Base-by-base conservation (phyloP, 2,797 vertebrate species). In the Eupleurogrammus muticus region DNA sequence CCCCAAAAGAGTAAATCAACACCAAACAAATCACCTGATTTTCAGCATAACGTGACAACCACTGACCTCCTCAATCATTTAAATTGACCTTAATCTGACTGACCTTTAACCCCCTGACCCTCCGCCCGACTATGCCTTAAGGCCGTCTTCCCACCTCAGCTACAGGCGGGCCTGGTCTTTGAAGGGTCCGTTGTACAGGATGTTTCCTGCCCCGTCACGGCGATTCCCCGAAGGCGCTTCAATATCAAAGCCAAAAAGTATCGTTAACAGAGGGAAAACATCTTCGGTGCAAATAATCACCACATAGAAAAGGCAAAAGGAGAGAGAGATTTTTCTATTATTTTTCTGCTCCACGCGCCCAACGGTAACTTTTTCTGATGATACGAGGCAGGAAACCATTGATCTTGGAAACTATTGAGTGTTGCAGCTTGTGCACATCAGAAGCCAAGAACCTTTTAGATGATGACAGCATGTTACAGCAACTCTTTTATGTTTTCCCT, bases 141-240 rank as follows among this genome's bases (percentile, higher is more conserved):
- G 69, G 48, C 52, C 54, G 44, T 61, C 24, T 36, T 48, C 81
- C 70, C 74, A 90, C 94, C 92, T 93, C 54, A 93, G 86, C 19
- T 83, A 85, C 58, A 87, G 84, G 51, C 93, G 93, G 62, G 92
- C 93, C 68, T 94, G 92, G 56, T 93, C 92, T 85, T 93, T 93
- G 78, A 92, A 93, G 7, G 91, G 85, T 17, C 82, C 53, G 13
- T 94, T 82, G 74, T 95, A 92, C 28, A 93, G 80, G 40, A 70
- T 1, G 40, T 92, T 42, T 80, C 71, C 36, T 93, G 88, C 93
- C 91, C 4, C 16, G 88, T 93, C 77, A 79, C 85, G 1, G 83
- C 62, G 35, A 95, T 94, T 79, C 83, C 86, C 66, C 93, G 80
- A 62, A 94, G 89, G 23, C 84, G 87, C 94, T 93, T 83, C 24